Evolutionary conservation across 2,113 vertebrate genomes (phyloP).

Genomic region (Sceloporus tristichus): DNA sequence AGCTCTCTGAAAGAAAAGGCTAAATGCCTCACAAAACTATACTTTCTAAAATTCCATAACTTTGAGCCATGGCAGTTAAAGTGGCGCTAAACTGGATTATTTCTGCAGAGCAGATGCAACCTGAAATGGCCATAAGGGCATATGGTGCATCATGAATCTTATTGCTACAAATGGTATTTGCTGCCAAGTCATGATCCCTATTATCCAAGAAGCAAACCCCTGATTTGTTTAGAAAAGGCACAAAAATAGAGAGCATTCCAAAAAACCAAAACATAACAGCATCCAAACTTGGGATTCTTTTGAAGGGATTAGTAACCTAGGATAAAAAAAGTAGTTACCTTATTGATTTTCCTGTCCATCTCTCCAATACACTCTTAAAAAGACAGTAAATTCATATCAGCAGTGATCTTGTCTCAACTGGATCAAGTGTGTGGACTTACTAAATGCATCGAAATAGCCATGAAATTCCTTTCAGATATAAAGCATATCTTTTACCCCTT

Average conservation of each 20-base stretch:
- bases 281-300: neutral
- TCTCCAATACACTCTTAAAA: neutral
- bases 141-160: neutral
- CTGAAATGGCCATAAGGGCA: neutral
- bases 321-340: neutral
- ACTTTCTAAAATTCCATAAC: no score
- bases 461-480: neutral
- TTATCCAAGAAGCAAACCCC: neutral
- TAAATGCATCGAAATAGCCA: neutral
- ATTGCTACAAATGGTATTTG: neutral
- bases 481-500: neutral
- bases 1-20: no score
- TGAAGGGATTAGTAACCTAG: neutral
- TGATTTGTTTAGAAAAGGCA: neutral
- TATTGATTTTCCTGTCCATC: slow-evolving; percentile 6
- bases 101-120: no score
- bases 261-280: neutral
- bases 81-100: no score
- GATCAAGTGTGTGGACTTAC: neutral
- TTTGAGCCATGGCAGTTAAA: no score
- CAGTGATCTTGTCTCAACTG: neutral
- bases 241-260: neutral
- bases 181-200: neutral
- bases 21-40: no score
- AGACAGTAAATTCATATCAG: neutral